These are phyloP conservation scores for Jordanella pulchra DNA, from an alignment of 2,797 vertebrate genomes.

Conservation along the genomic window DNA sequence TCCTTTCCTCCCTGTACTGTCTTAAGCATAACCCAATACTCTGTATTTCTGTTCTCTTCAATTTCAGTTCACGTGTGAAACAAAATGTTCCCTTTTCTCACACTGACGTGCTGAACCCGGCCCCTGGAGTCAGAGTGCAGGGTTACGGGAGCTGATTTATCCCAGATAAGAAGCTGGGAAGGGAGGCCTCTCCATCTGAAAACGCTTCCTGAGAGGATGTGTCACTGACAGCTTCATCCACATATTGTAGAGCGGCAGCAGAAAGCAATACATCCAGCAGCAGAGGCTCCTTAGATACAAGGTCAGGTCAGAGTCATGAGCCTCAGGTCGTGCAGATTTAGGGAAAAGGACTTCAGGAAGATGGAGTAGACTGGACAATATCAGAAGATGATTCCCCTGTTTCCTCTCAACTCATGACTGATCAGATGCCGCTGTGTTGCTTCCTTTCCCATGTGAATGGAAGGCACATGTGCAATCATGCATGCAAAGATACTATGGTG, in stretches of 20 bases:
- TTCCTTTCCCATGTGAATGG: constrained; percentile 35
- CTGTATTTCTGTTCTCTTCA: neutral
- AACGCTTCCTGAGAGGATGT: constrained; percentile 66
- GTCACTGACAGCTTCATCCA: constrained; percentile 68
- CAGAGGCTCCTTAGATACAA: constrained; percentile 21
- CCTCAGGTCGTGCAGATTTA: constrained; percentile 1
- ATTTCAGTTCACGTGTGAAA: constrained; percentile 3
- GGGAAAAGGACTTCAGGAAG: constrained; percentile 43
- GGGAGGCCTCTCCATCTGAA: constrained; percentile 30
- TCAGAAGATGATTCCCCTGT: constrained; percentile 26
- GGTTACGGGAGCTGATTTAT: constrained; percentile 57
- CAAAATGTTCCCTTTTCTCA: constrained; percentile 46
- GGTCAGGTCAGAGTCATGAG: constrained; percentile 53
- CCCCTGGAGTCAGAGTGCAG: constrained; percentile 14
- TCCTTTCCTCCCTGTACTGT: constrained; percentile 33
- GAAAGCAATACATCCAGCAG: constrained; percentile 29
- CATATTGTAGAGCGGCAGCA: constrained; percentile 44
- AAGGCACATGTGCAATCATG: constrained; percentile 6
- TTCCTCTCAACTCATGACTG: constrained; percentile 41
- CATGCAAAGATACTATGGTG: neutral
- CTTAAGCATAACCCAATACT: neutral
- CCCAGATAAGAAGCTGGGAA: constrained; percentile 55
- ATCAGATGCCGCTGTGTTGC: constrained; percentile 36
- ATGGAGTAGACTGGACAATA: constrained; percentile 27
- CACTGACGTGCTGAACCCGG: constrained; percentile 22